Conservation (phyloP, 2,113 vertebrate genomes). For the Athene cunicularia region DNA sequence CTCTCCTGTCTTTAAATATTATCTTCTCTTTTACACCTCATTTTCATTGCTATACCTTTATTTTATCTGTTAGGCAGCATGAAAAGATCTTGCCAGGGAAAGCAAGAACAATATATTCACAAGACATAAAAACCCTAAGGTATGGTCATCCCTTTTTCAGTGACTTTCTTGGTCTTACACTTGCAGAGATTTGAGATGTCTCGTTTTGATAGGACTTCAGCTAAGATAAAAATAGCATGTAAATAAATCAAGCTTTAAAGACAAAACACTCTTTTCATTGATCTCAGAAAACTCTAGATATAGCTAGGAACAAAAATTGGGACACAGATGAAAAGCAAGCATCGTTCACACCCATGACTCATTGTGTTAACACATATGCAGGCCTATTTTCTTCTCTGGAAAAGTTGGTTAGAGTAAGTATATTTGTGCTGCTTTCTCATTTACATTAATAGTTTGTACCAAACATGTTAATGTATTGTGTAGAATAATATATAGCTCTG, state of each 20-base stretch:
- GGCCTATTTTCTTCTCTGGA: background rate
- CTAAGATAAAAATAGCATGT: background rate
- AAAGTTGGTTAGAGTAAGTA: background rate
- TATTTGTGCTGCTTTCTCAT: background rate
- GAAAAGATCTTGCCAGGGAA: background rate
- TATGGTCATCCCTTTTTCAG: background rate
- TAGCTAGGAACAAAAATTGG: background rate
- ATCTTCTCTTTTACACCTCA: background rate
- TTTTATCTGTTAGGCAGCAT: background rate
- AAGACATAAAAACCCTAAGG: background rate
- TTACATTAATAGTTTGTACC: background rate
- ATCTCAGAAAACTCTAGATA: conserved; percentile 14
- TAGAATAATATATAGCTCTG: background rate
- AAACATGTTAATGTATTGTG: background rate
- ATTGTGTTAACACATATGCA: fast-evolving
- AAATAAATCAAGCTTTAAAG: background rate
- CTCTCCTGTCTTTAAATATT: background rate
- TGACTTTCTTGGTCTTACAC: background rate
- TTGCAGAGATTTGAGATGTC: background rate
- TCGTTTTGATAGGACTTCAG: background rate
- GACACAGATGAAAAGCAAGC: background rate
- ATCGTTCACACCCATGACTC: background rate
- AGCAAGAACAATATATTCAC: background rate
- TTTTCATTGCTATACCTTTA: background rate
- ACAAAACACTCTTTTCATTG: background rate